These are phyloP conservation scores for Heliconius sara DNA, from an alignment of 2,888 invertebrate species.

Conservation along the genomic window DNA sequence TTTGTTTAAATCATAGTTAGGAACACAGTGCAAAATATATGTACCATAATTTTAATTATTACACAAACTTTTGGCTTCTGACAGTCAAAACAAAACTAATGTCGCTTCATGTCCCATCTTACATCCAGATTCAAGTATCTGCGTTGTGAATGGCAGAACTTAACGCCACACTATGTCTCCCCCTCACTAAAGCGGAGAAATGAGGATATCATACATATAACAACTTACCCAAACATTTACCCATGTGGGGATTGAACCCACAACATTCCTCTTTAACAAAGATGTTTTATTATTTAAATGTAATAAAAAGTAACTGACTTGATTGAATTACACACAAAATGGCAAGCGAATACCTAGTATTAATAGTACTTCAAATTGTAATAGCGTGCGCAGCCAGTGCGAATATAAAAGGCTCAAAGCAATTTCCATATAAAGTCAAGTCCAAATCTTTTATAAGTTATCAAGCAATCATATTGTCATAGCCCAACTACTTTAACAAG, in stretches of 20 bases:
- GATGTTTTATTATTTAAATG: too few species aligned
- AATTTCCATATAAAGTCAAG: conserved; percentile 10
- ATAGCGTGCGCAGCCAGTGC: background rate
- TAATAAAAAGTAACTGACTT: background rate
- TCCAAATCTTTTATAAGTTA: conserved; percentile 4
- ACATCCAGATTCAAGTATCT: background rate
- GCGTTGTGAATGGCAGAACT: background rate
- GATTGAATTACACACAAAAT: background rate
- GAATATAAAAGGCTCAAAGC: background rate
- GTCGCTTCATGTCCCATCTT: background rate
- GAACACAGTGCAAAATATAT: too few species aligned
- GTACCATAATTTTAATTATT: too few species aligned
- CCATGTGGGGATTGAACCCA: background rate
- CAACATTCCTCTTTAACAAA: background rate
- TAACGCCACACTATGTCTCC: background rate
- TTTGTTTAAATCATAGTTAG: too few species aligned
- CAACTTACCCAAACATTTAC: background rate
- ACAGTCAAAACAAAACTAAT: background rate
- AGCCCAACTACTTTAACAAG: background rate
- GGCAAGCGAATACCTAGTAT: background rate
- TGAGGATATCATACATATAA: too few species aligned
- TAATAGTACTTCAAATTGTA: conserved; percentile 1
- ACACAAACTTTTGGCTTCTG: too few species aligned
- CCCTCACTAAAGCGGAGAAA: background rate
- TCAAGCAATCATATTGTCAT: conserved; percentile 9